Evolutionary conservation across 1,140 invertebrate species (phyloP), one percentile per base, ranked within the genome.

Genomic region (Carposina sasakii): DNA sequence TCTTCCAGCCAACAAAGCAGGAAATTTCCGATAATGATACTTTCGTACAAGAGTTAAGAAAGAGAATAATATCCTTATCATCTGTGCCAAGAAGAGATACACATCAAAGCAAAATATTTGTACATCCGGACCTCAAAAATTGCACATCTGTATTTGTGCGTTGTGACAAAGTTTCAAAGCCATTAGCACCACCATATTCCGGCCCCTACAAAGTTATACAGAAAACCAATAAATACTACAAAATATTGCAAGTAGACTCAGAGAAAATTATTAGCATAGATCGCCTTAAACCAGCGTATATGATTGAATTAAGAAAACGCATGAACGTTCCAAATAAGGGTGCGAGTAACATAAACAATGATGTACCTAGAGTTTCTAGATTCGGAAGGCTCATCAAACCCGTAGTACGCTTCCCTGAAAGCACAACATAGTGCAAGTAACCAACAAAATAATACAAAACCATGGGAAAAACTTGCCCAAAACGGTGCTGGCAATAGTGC

Each of bases 1-100:
- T 67, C 43, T 63, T 56, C 42, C n/a, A n/a, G n/a, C n/a, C n/a
- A n/a, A 26, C 24, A 26, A 26, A 26, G 24, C 24, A 5, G 24
- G 24, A 26, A 26, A 12, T 26, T 26, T 6, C 24, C 5, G 12
- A 26, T 26, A 12, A 26, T 12, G 24, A 26, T 6, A 6, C 5
- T 26, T 26, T 26, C 12, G 24, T 26, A 6, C 24, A 26, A 12
- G 12, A 26, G 5, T 26, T 26, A 26, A 26, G 24, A 12, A 26
- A 12, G 24, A 26, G 12, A 6, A 26, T 26, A 26, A 6, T 12
- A 6, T 6, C 5, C 5, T 26, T 26, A 5, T 5, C 24, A 26
- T 5, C 24, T 5, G 24, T 26, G 12, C 24, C 24, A 12, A 5
- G 24, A 12, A 5, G 24, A 26, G 12, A 26, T 26, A 12, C 12